Base-by-base conservation (phyloP, 2,888 invertebrate species). In the Drosophila austrosaltans region DNA sequence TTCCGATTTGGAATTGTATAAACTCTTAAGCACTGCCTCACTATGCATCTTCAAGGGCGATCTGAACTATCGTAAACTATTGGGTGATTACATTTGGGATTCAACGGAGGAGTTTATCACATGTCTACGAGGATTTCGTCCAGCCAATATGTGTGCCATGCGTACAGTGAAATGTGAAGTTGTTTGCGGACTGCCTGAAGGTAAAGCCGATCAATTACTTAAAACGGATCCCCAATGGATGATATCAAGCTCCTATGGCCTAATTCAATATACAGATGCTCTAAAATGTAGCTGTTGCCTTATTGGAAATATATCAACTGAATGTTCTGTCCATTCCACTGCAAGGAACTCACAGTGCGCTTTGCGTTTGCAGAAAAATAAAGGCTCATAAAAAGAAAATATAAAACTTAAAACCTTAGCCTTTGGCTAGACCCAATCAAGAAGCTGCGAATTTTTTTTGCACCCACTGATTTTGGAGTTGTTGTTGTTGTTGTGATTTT, bases 51-150 rank as follows among this genome's bases (percentile, higher is more conserved):
- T 98, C 91, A 99, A 99, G 92, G 96, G 99, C 0, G 99, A 99
- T 92, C 94, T 99, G 12, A 99, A 99, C 93, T 99, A 99, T 91
- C 93, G 99, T 57, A 99, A 99, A 92, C 93, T 99, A 63, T 92
- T 98, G 48, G 97, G 96, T 0, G 99, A 99, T 89, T 94, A 94
- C 63, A 96, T 96, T 75, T 98, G 98, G 96, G 94, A 94, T 42
- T 94, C 95, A 0, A 94, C 94, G 0, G 95, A 95, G 1, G 91
- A 94, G 0, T 96, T 98, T 79, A 93, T 93, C 40, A 90, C 90
- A 6, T 92, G 92, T 40, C 65, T 92, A 53, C 79, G 91, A n/a
- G 91, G 96, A 2, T 99, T 99, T 91, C 93, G 93, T 30, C 99
- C 99, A 0, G 95, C 97, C 0, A 96, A 96, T 16, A 89, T 99